phyloP scores from a whole-genome alignment of 2,888 invertebrate genomes.

The Corbicula japonica region DNA sequence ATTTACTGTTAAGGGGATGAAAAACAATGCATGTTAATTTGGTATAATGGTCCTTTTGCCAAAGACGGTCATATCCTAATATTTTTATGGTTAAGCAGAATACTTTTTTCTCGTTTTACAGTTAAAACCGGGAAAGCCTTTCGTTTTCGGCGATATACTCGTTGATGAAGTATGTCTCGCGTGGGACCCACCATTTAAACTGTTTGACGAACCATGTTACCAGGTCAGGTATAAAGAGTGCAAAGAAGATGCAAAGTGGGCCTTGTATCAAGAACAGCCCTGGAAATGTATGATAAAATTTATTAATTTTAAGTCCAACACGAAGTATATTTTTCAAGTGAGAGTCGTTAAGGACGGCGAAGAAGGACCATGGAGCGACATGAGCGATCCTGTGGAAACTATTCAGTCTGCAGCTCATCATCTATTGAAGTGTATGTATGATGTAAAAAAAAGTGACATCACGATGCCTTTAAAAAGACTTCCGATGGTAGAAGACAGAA shows the following conservation, averaged over 20 bases:
- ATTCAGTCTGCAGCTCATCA: not conserved
- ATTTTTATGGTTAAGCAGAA: too few relatives aligned
- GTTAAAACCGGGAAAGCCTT: not conserved
- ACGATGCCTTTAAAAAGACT: too few relatives aligned
- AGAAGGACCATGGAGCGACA: conserved; percentile 1
- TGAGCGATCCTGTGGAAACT: not conserved
- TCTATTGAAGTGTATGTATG: not conserved
- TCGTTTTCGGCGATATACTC: not conserved
- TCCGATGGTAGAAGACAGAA: too few relatives aligned
- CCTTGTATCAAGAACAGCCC: not conserved
- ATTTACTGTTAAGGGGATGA: too few relatives aligned
- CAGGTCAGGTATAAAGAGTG: not conserved
- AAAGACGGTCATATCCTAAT: too few relatives aligned
- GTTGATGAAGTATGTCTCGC: not conserved
- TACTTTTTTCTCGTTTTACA: too few relatives aligned
- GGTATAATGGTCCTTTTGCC: too few relatives aligned
- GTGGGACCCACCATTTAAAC: not conserved
- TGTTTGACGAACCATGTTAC: not conserved
- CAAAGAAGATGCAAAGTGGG: not conserved
- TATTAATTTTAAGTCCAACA: not conserved
- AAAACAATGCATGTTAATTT: too few relatives aligned
- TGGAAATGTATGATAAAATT: not conserved
- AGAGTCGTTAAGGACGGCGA: not conserved
- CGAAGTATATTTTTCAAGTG: not conserved
- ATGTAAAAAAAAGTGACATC: too few relatives aligned